These are phyloP conservation scores for Scrobipalpa atriplicella DNA, from an alignment of 2,888 invertebrate genomes.

Conservation along the genomic window DNA sequence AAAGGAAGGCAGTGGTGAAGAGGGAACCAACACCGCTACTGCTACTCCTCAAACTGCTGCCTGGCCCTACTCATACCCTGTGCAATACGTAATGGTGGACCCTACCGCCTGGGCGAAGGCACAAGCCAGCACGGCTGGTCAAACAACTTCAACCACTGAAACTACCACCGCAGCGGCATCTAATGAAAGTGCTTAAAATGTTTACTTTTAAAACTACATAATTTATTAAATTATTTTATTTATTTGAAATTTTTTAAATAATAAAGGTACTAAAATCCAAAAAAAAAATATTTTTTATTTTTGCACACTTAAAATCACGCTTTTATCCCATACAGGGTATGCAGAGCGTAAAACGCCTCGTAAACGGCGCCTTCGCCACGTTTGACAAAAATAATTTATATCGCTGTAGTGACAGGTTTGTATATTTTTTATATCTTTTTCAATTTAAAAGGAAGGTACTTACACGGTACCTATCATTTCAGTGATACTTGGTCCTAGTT, in stretches of 20 bases:
- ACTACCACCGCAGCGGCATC: constrained; percentile 34
- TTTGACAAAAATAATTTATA: no score
- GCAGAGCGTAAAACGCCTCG: no score
- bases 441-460: not conserved
- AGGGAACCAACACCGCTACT: constrained; percentile 44
- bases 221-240: constrained; percentile 21
- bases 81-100: constrained; percentile 69
- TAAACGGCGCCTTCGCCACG: no score
- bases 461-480: no score
- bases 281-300: no score
- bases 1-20: constrained; percentile 59
- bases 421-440: not conserved
- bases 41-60: constrained; percentile 50
- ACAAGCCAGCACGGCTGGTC: constrained; percentile 42
- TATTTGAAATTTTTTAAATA: constrained; percentile 5
- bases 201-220: constrained; percentile 2
- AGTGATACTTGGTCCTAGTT: no score
- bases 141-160: constrained; percentile 38
- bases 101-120: constrained; percentile 61
- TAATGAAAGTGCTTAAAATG: constrained; percentile 25
- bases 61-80: constrained; percentile 68
- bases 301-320: no score
- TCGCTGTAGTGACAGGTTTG: not conserved
- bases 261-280: constrained; percentile 4
- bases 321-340: no score